phyloP scores from a whole-genome alignment of 2,797 vertebrate species.

The Spheniscus humboldti region DNA sequence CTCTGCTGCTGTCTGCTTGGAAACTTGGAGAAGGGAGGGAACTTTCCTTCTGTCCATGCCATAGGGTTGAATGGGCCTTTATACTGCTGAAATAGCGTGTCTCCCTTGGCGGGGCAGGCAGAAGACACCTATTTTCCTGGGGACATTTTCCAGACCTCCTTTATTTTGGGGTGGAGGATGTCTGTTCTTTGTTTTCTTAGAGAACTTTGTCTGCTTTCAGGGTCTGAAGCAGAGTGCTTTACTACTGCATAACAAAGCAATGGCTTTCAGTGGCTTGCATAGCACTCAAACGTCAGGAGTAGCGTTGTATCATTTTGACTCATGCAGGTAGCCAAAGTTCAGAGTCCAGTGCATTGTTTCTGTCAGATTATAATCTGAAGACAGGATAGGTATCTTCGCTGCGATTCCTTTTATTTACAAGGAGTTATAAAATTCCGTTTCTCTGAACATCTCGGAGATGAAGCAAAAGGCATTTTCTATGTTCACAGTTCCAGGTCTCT shows the following conservation, averaged over 20 bases:
- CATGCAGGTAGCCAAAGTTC: background rate
- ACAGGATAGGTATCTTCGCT: background rate
- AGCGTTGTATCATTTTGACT: background rate
- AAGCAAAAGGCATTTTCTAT: background rate
- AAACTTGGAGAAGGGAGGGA: slow-evolving; percentile 35
- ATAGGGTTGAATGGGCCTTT: slow-evolving; percentile 15
- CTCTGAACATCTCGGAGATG: background rate
- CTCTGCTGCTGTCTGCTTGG: slow-evolving; percentile 24
- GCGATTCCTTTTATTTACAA: background rate
- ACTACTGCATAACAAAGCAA: background rate
- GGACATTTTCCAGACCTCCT: background rate
- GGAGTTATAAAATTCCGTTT: background rate
- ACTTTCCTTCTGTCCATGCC: background rate
- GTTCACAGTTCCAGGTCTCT: background rate
- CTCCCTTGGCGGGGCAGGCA: background rate
- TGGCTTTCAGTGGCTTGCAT: background rate
- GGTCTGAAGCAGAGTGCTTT: background rate
- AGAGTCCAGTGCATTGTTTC: background rate
- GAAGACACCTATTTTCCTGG: slow-evolving; percentile 13
- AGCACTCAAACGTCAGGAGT: background rate
- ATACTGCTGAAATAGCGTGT: background rate
- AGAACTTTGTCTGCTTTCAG: background rate
- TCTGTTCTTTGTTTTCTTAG: background rate
- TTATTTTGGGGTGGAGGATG: background rate
- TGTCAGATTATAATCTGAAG: background rate